Evolutionary conservation across 2,113 vertebrate genomes (phyloP).

Genomic region (Dermatemys mawii): DNA sequence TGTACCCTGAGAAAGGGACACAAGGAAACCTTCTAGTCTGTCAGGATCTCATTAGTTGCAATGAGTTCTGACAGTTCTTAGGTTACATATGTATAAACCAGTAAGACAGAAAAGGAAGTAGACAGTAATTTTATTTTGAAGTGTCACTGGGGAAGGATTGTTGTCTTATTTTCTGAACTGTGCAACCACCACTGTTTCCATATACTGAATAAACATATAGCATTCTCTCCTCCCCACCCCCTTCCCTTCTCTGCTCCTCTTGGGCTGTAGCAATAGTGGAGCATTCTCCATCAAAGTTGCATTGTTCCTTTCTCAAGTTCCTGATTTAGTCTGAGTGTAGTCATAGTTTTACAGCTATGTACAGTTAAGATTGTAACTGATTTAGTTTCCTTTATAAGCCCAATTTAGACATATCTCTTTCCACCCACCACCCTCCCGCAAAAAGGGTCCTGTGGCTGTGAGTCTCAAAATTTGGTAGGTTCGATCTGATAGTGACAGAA

Average conservation of each 20-base stretch:
- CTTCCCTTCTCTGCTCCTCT: not conserved
- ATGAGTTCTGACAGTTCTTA: not conserved
- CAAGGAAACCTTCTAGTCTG: not conserved
- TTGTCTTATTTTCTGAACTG: rapidly evolving
- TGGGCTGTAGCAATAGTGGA: not conserved
- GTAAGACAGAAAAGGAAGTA: not conserved
- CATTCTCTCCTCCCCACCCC: not conserved
- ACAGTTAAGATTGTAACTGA: rapidly evolving
- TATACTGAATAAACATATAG: not conserved
- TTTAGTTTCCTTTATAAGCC: not conserved
- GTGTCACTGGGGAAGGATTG: not conserved
- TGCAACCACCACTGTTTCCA: not conserved
- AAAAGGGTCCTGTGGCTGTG: not conserved
- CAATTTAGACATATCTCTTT: not conserved
- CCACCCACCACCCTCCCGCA: not conserved
- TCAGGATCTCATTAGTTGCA: constrained; percentile 1
- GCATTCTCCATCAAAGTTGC: not conserved
- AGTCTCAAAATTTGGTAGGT: not conserved
- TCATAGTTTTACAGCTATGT: not conserved
- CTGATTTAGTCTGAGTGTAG: not conserved
- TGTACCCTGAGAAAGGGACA: not conserved
- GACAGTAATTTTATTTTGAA: not conserved
- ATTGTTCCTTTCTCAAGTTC: not conserved
- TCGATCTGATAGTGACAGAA: not conserved
- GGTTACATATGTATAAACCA: not conserved